Evolutionary conservation across 2,888 invertebrate genomes (phyloP).

Genomic region (Suillia variegata): DNA sequence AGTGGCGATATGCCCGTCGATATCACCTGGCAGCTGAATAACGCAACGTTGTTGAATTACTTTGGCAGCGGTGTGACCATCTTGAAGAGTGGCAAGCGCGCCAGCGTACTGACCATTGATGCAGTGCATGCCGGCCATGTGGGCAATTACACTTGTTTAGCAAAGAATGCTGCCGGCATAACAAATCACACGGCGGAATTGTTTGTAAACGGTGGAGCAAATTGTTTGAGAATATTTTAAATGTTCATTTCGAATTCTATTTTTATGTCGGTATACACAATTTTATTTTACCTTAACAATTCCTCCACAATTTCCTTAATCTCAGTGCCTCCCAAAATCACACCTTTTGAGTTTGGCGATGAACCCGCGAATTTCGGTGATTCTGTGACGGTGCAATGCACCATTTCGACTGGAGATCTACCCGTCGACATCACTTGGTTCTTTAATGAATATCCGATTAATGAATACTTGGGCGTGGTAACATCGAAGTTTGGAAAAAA

Average conservation of each 20-base stretch:
- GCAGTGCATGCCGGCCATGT: conserved; percentile 72
- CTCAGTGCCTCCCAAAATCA: conserved; percentile 62
- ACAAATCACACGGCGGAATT: conserved; percentile 67
- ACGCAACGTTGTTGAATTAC: conserved; percentile 54
- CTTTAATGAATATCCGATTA: conserved; percentile 69
- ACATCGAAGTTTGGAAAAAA: conserved; percentile 64
- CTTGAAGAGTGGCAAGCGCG: conserved; percentile 67
- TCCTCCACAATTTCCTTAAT: no score
- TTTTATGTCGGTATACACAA: neutral
- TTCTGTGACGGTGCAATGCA: conserved; percentile 68
- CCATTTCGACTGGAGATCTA: conserved; percentile 72
- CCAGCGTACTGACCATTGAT: conserved; percentile 70
- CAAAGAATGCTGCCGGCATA: conserved; percentile 69
- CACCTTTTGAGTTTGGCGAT: conserved; percentile 65
- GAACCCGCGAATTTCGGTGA: conserved; percentile 71
- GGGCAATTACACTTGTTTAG: conserved; percentile 78
- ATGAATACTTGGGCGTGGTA: conserved; percentile 63
- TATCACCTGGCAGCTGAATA: conserved; percentile 72
- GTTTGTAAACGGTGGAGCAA: conserved; percentile 67
- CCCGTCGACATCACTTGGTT: conserved; percentile 71
- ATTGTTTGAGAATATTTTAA: conserved; percentile 1
- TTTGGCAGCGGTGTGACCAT: conserved; percentile 65
- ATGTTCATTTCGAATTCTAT: neutral
- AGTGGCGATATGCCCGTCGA: conserved; percentile 72
- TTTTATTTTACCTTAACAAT: neutral